Percentiles rank a stretch among this genome's conserved stretches.
These are phyloP conservation scores for Poeciliopsis paucimaculata DNA, from an alignment of 2,797 vertebrate genomes.

Conservation along the genomic window DNA sequence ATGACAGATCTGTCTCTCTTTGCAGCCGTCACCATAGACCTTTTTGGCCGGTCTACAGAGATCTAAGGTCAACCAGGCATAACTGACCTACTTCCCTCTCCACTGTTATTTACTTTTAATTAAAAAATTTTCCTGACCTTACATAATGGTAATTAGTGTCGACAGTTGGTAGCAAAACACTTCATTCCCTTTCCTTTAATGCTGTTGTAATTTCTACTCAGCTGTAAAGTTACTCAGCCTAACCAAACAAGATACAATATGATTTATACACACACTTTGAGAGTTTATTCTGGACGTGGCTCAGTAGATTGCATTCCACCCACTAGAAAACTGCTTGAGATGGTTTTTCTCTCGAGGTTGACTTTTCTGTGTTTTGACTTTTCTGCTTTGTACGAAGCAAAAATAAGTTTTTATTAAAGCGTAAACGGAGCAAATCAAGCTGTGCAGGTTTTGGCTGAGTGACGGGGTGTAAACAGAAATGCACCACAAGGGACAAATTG, in stretches of 20 bases:
- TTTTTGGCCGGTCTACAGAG: neutral
- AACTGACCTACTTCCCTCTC: no score
- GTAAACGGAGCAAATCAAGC: neutral
- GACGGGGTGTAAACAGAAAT: neutral
- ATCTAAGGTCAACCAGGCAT: no score
- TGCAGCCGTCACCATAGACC: neutral
- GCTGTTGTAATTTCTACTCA: neutral
- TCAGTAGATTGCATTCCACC: neutral
- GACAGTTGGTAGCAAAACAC: no score
- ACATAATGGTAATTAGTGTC: no score
- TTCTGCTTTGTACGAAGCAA: neutral
- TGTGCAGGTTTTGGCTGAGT: neutral
- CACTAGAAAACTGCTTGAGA: neutral
- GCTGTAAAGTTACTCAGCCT: conserved; percentile 13
- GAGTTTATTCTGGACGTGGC: conserved; percentile 5
- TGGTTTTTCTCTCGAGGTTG: neutral
- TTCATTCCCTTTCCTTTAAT: no score
- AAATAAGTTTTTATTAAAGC: neutral
- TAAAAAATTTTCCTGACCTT: no score
- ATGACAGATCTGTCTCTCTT: neutral
- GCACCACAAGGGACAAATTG: neutral
- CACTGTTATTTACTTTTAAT: no score
- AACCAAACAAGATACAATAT: conserved; percentile 7
- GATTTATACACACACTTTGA: neutral
- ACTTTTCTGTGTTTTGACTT: neutral